Evolutionary conservation across 37 sponge, comb jelly and placozoan species (phyloP).

Genomic region (Halisarca cf. caerulea): DNA sequence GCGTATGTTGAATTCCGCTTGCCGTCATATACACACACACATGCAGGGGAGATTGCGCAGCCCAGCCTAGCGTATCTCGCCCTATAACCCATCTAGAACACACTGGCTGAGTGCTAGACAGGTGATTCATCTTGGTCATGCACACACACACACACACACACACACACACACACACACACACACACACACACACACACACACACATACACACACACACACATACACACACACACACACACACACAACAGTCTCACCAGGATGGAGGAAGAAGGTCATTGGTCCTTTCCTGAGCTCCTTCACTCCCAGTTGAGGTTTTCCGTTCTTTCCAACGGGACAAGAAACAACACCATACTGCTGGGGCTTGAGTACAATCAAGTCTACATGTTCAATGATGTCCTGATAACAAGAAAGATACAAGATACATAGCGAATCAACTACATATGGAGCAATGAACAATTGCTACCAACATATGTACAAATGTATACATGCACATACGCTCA

Average conservation of each 20-base stretch:
- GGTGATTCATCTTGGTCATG: too few species aligned
- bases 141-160: too few species aligned
- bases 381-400: conserved; percentile 76
- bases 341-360: conserved; percentile 85
- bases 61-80: too few species aligned
- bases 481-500: background rate
- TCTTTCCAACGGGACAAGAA: conserved; percentile 70
- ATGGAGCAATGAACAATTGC: background rate
- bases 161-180: too few species aligned
- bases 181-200: too few species aligned
- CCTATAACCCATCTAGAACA: too few species aligned
- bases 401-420: background rate
- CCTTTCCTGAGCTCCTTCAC: conserved; percentile 66
- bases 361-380: conserved; percentile 69
- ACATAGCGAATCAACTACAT: background rate
- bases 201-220: too few species aligned
- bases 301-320: conserved; percentile 67
- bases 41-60: too few species aligned
- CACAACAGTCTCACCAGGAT: conserved; percentile 52
- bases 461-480: background rate
- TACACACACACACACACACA: too few species aligned
- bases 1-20: too few species aligned
- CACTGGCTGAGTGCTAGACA: too few species aligned
- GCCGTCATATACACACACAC: too few species aligned
- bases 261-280: conserved; percentile 77